phyloP scores from a whole-genome alignment of 2,797 vertebrate species.

The Fistularia tabacaria region DNA sequence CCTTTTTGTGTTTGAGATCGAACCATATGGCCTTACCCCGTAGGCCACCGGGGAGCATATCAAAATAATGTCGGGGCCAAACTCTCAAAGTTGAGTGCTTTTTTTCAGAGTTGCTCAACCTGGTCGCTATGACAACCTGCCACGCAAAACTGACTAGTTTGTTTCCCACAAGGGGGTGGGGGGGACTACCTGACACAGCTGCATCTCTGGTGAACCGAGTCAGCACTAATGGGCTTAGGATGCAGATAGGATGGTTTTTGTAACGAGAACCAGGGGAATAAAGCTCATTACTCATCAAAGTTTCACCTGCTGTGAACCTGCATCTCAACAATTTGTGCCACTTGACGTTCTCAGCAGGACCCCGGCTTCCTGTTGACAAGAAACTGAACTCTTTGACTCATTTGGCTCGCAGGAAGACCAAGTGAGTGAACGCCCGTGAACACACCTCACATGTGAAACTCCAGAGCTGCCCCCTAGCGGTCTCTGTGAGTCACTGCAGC shows the following conservation, averaged over 20 bases:
- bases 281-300: constrained; percentile 33
- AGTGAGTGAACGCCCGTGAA: not conserved
- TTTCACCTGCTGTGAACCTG: constrained; percentile 6
- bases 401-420: not conserved
- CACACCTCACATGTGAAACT: too few species aligned
- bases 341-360: not conserved
- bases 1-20: too few species aligned
- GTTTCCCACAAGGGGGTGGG: constrained; percentile 6
- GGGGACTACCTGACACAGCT: constrained; percentile 13
- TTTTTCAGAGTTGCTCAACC: not conserved
- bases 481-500: constrained; percentile 6
- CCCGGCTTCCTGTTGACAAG: too few species aligned
- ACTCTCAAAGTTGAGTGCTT: too few species aligned
- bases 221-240: constrained; percentile 39
- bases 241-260: constrained; percentile 12
- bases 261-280: constrained; percentile 64
- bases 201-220: constrained; percentile 53
- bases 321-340: constrained; percentile 1
- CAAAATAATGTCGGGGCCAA: too few species aligned
- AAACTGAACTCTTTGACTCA: not conserved
- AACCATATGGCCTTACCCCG: too few species aligned
- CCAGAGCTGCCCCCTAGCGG: constrained; percentile 50
- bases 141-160: not conserved
- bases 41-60: too few species aligned
- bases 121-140: constrained; percentile 26